A percentile compares a stretch with the other conserved stretches of the same genome.
Evolutionary conservation across 2,113 vertebrate genomes (phyloP).

Genomic region (mouse (Mus musculus)): GRCm39 chr3:52568501-52569000

Average conservation of each 20-base stretch:
- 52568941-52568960: neutral
- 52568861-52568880: neutral
- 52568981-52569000: neutral
- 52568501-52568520: slow-evolving; percentile 28
- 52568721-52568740: neutral
- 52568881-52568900: slow-evolving; percentile 20
- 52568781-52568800: neutral
- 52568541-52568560: slow-evolving; percentile 28
- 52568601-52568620: slow-evolving; percentile 46
- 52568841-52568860: neutral
- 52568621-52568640: slow-evolving; percentile 50
- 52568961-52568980: neutral
- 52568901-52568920: neutral
- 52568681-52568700: neutral
- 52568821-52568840: neutral
- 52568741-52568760: neutral
- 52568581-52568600: neutral
- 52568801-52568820: neutral
- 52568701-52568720: neutral
- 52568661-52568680: neutral
- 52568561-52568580: slow-evolving; percentile 54
- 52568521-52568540: slow-evolving; percentile 29
- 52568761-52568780: slow-evolving; percentile 2
- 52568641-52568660: slow-evolving; percentile 33
- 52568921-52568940: neutral